These are phyloP conservation scores for Narcine bancroftii DNA, from an alignment of 2,113 vertebrate species.

Conservation along the genomic window DNA sequence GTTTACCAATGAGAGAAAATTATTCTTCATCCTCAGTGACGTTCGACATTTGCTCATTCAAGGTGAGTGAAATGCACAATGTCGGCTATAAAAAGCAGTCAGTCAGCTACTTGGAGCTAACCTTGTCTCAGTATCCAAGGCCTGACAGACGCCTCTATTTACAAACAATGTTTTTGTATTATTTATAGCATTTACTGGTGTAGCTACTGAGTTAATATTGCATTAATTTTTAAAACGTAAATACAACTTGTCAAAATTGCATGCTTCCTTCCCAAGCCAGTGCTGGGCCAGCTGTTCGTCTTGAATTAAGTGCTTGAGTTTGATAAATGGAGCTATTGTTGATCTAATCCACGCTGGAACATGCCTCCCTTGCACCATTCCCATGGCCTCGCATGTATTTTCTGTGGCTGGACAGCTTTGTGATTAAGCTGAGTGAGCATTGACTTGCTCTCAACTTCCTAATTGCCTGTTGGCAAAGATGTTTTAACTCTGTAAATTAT, in stretches of 20 bases:
- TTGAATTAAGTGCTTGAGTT: background rate
- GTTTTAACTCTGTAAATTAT: too few relatives aligned
- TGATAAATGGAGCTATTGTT: too few relatives aligned
- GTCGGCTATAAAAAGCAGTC: background rate
- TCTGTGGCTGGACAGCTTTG: too few relatives aligned
- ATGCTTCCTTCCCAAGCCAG: background rate
- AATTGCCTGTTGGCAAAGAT: too few relatives aligned
- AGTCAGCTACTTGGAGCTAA: background rate
- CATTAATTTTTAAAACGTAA: background rate
- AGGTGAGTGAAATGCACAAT: background rate
- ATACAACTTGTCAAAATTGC: background rate
- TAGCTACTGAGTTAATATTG: background rate
- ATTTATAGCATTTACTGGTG: background rate
- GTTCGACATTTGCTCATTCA: background rate
- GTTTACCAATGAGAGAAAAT: background rate
- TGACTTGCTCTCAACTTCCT: too few relatives aligned
- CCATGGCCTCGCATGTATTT: too few relatives aligned
- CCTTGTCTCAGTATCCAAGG: background rate
- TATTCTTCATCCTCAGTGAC: background rate
- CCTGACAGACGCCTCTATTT: background rate
- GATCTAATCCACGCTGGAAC: too few relatives aligned
- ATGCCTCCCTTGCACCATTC: too few relatives aligned
- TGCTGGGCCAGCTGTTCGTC: background rate
- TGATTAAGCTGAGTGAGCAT: too few relatives aligned
- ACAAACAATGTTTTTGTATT: background rate